A percentile compares a stretch with the other conserved stretches of the same genome.
phyloP scores from a whole-genome alignment of 2,888 invertebrate species.

The Leptinotarsa haldemani region DNA sequence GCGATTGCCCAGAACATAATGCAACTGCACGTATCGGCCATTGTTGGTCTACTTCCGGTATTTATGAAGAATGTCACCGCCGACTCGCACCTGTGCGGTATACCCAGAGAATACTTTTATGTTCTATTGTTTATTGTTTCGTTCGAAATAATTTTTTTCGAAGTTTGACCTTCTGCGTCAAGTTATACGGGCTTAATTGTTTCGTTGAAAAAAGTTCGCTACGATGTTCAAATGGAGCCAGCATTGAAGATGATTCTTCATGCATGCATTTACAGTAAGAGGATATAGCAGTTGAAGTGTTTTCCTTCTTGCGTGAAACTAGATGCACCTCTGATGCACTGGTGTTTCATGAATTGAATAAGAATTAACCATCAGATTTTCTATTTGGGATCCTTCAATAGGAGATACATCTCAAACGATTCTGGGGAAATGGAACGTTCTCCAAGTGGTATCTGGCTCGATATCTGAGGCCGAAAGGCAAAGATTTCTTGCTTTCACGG shows the following conservation, averaged over 20 bases:
- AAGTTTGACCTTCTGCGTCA: constrained; percentile 13
- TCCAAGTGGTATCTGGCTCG: too few relatives aligned
- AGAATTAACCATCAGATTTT: too few relatives aligned
- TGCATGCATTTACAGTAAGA: constrained; percentile 16
- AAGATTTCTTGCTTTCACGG: too few relatives aligned
- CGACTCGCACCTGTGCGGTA: constrained; percentile 51
- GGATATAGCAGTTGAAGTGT: background rate
- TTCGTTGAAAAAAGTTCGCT: constrained; percentile 19
- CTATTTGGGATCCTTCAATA: too few relatives aligned
- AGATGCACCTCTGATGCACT: too few relatives aligned
- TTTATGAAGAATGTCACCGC: constrained; percentile 54
- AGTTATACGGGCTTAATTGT: constrained; percentile 20
- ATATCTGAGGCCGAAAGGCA: too few relatives aligned
- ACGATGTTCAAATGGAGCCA: constrained; percentile 14
- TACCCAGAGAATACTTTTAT: constrained; percentile 42
- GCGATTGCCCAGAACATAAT: constrained; percentile 57
- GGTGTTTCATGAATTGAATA: too few relatives aligned
- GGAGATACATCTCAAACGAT: too few relatives aligned
- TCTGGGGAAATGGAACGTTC: too few relatives aligned
- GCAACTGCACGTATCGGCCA: constrained; percentile 63
- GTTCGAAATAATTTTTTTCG: constrained; percentile 41
- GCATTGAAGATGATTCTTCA: constrained; percentile 25
- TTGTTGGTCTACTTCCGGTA: constrained; percentile 64
- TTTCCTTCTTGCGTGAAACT: background rate
- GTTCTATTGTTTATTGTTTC: constrained; percentile 46